Base-by-base conservation (phyloP, 2,797 vertebrate genomes). In the Halcyon smyrnensis region DNA sequence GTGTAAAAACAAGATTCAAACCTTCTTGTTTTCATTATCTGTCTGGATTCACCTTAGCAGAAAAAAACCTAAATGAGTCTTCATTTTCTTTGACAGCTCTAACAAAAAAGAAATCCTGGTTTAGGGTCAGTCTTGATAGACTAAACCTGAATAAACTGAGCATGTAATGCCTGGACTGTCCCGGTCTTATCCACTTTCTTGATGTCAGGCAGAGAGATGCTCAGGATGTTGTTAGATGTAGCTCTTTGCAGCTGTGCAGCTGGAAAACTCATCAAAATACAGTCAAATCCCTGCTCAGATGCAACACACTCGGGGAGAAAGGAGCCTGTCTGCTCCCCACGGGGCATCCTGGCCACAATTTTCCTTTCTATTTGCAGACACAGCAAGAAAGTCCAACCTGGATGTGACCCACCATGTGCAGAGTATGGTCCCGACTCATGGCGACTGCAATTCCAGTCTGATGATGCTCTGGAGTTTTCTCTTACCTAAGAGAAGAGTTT, bases 381-480 rank as follows among this genome's bases (percentile, higher is more conserved):
- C 11, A 50, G 34, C 28, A n/a, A 71, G 51, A 10, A 83, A 62
- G 20, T 23, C 63, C 81, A 69, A 11, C 20, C 77, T n/a, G 28
- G 59, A 15, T 0, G 1, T 27, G 74, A 41, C 54, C 36, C 36
- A 25, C 36, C 32, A 9, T 15, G 8, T 3, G 54, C 82, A 45
- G 53, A 41, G 65, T 28, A 23, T 15, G 78, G 30, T 17, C 63
- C 50, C 16, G 14, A 19, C 4, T 50, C 5, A 5, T 0, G n/a
- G 32, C 0, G 4, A 1, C 32, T 4, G 19, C 0, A 0, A 2
- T 41, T 24, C 69, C 48, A 17, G 24, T 23, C 34, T 62, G 57
- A 36, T 18, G 65, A 21, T 16, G 25, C 41, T 56, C 41, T 0
- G 21, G 15, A 24, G 19, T 15, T 20, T 67, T 62, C 53, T 81